These are phyloP conservation scores for Rhopalosiphum padi DNA, from an alignment of 1,140 invertebrate genomes.

Conservation along the genomic window DNA sequence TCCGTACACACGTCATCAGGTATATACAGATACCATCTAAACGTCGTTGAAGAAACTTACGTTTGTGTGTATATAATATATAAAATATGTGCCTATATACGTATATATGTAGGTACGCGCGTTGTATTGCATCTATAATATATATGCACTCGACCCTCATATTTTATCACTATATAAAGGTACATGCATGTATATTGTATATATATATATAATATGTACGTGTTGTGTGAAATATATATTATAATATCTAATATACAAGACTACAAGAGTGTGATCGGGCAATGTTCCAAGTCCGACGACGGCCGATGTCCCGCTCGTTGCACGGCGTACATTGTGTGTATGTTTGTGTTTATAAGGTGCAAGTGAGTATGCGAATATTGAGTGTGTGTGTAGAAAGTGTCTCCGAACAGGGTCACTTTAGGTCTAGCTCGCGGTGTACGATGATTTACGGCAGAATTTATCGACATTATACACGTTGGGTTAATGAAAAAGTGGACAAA, in stretches of 20 bases:
- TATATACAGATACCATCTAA: neutral
- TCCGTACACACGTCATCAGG: neutral
- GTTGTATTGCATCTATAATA: neutral
- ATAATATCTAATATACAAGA: neutral
- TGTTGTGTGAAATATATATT: neutral
- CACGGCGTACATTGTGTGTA: neutral
- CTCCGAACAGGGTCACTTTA: slow-evolving; percentile 46
- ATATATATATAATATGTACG: neutral
- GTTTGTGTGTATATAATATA: neutral
- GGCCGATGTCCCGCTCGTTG: neutral
- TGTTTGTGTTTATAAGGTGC: neutral
- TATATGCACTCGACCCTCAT: neutral
- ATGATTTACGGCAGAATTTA: slow-evolving; percentile 51
- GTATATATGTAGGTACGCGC: neutral
- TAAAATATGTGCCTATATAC: neutral
- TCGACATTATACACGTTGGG: slow-evolving; percentile 14
- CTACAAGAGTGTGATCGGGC: neutral
- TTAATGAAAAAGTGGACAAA: slow-evolving; percentile 55
- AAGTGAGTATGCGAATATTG: neutral
- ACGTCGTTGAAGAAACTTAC: neutral
- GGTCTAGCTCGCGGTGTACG: slow-evolving; percentile 20
- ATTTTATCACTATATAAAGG: neutral
- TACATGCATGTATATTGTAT: neutral
- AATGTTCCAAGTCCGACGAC: slow-evolving; percentile 40
- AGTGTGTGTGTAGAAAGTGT: slow-evolving; percentile 25